Evolutionary conservation across 1,140 invertebrate species (phyloP), one percentile per base, ranked within the genome.

Genomic region (Gryon sp.): DNA sequence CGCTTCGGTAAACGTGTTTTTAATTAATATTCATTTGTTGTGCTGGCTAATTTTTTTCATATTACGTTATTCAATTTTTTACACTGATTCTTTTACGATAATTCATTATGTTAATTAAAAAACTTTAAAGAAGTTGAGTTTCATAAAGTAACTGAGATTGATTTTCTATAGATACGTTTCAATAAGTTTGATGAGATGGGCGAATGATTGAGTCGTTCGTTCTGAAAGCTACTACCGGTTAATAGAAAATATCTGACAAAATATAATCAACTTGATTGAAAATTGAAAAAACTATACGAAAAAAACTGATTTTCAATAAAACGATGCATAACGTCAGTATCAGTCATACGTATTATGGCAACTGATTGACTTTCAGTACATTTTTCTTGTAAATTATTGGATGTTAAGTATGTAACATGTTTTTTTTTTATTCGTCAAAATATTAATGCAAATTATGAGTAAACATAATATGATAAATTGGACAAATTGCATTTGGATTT

Each of bases 61-160:
- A 45, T 45, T 19, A 12, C 24, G 8, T 45, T 26, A 45, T 34
- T 53, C 48, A 53, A 20, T 12, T 43, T 8, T n/a, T 45, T 30
- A 24, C 16, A 26, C 26, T 34, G 24, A 53, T 46, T 66, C 16
- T 20, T 16, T 36, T n/a, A 9, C 14, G 57, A 57, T 59, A 34
- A 52, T 50, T 59, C 65, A 69, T 52, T 24, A 34, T 32, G 26
- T 52, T 59, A 52, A 69, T 69, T 20, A 69, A 59, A 69, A 59
- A 59, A 50, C 24, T 69, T 69, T 20, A 8, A 48, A 50, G 32
- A 34, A 48, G 41, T 69, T 38, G 3, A 20, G 20, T 9, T 38
- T 43, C 60, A 60, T 34, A 32, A 69, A 41, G 53, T 50, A 55
- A 59, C 4, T 22, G n/a, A 18, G 59, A 69, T 69, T 69, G 65